Percentiles rank a stretch among this genome's conserved stretches.
Evolutionary conservation across 2,113 vertebrate species (phyloP).

Genomic region (Python bivittatus): DNA sequence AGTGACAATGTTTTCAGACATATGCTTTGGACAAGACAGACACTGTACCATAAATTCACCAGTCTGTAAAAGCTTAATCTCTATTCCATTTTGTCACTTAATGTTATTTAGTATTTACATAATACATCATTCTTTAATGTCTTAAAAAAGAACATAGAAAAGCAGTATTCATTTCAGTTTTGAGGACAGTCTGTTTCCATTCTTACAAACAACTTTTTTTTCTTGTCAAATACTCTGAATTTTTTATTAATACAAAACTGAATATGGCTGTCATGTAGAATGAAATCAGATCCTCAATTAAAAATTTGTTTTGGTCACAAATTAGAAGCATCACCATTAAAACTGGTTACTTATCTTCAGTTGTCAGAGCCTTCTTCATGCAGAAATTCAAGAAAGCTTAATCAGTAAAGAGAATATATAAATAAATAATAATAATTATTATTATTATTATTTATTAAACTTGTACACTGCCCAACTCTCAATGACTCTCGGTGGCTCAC

Average conservation of each 20-base stretch:
- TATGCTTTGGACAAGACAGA: constrained; percentile 30
- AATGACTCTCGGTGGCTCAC: not conserved
- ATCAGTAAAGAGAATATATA: too few species aligned
- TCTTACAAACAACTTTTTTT: constrained; percentile 6
- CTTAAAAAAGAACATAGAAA: constrained; percentile 53
- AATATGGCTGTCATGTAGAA: not conserved
- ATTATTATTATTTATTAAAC: too few species aligned
- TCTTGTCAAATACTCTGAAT: not conserved
- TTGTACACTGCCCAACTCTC: too few species aligned
- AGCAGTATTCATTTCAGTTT: constrained; percentile 49
- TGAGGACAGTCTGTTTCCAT: constrained; percentile 11
- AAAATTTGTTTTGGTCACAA: not conserved
- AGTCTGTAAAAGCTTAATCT: constrained; percentile 39
- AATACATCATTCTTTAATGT: constrained; percentile 54
- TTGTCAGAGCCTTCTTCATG: not conserved
- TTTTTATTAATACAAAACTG: not conserved
- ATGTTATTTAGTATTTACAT: constrained; percentile 57
- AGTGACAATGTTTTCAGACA: not conserved
- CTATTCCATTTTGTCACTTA: constrained; percentile 53
- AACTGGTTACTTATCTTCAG: not conserved
- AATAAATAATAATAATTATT: too few species aligned
- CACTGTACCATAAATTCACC: constrained; percentile 30
- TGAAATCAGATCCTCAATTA: not conserved
- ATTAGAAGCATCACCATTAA: not conserved
- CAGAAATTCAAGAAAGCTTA: not conserved